Evolutionary conservation across 1,140 invertebrate genomes (phyloP).

Genomic region (Dolichoris vasculosae): DNA sequence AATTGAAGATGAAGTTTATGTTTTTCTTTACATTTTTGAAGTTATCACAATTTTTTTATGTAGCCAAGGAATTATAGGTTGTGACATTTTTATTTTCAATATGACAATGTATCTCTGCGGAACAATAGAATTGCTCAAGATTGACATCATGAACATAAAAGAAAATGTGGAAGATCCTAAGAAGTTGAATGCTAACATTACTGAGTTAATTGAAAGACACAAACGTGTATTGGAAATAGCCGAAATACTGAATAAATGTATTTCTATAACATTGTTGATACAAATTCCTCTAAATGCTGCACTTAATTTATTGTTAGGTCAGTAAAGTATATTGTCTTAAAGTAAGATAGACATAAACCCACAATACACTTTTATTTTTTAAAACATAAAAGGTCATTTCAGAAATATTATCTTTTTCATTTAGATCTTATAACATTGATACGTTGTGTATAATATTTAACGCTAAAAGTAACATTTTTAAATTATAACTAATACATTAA

Average conservation of each 20-base stretch:
- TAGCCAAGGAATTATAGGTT: slow-evolving; percentile 52
- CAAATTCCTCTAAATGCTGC: slow-evolving; percentile 49
- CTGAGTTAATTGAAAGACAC: slow-evolving; percentile 46
- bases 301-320: slow-evolving; percentile 59
- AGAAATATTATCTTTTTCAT: too few relatives aligned
- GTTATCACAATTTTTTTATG: slow-evolving; percentile 36
- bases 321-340: neutral
- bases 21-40: slow-evolving; percentile 50
- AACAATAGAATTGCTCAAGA: slow-evolving; percentile 55
- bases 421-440: too few relatives aligned
- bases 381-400: too few relatives aligned
- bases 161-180: neutral
- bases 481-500: too few relatives aligned
- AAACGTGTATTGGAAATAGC: slow-evolving; percentile 47
- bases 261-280: slow-evolving; percentile 50
- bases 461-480: too few relatives aligned
- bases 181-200: slow-evolving; percentile 17
- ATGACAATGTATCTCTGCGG: slow-evolving; percentile 55
- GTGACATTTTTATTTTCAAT: slow-evolving; percentile 55
- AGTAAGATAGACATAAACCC: too few relatives aligned
- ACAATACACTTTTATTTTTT: too few relatives aligned
- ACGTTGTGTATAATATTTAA: too few relatives aligned
- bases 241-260: slow-evolving; percentile 38
- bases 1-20: slow-evolving; percentile 43
- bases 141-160: slow-evolving; percentile 13